These are phyloP conservation scores for Panonychus citri DNA, from an alignment of 1,140 invertebrate genomes.

Conservation along the genomic window DNA sequence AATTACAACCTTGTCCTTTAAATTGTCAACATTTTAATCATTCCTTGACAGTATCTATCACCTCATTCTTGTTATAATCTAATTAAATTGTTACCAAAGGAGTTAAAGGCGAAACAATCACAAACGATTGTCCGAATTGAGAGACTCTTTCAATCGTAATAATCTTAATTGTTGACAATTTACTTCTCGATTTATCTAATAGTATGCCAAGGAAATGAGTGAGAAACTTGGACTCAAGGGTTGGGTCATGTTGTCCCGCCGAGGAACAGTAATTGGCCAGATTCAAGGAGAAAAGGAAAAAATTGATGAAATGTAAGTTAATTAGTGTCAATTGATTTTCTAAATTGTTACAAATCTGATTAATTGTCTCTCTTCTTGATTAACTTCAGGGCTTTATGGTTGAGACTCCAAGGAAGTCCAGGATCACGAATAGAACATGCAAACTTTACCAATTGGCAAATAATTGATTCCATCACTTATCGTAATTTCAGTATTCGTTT, in stretches of 20 bases:
- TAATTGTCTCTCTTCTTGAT: slow-evolving; percentile 2
- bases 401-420: slow-evolving; percentile 55
- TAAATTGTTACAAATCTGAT: too few species aligned
- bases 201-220: slow-evolving; percentile 49
- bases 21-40: too few species aligned
- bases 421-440: slow-evolving; percentile 56
- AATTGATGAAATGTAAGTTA: slow-evolving; percentile 55
- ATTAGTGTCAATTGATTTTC: too few species aligned
- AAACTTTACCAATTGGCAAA: slow-evolving; percentile 54
- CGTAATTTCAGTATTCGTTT: slow-evolving; percentile 57
- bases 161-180: too few species aligned
- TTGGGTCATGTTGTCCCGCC: slow-evolving; percentile 75
- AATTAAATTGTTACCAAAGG: too few species aligned
- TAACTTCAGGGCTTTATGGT: slow-evolving; percentile 48
- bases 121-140: too few species aligned
- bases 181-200: not conserved
- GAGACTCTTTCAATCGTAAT: too few species aligned
- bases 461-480: slow-evolving; percentile 47
- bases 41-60: too few species aligned
- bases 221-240: slow-evolving; percentile 44
- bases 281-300: slow-evolving; percentile 51
- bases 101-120: too few species aligned
- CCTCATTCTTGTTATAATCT: too few species aligned
- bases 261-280: slow-evolving; percentile 59
- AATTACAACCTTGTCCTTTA: too few species aligned